Base-by-base conservation (phyloP, 2,113 vertebrate species). In the Thunnus thynnus region DNA sequence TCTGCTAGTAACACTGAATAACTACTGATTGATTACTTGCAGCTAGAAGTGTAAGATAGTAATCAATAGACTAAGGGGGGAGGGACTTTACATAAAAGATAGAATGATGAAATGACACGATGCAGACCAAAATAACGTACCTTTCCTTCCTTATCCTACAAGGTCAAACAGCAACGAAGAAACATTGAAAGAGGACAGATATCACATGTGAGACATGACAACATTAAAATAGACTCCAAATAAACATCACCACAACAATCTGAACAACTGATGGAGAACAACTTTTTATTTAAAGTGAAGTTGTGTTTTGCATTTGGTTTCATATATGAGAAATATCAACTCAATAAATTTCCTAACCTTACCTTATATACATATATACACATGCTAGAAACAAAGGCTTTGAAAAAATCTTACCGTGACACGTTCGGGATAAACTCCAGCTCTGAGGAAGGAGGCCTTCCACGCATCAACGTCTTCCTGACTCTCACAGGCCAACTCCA, bases 401-500 rank as follows among this genome's bases (percentile, higher is more conserved):
- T 41, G 17, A 22, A 1, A 11, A 22, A 55, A 30, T 70, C 95
- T 88, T 91, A 99, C 98, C 93, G 93, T 94, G 78, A 97, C 96
- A 11, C 97, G 96, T 84, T 99, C 98, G 0, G 98, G 97, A 89
- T 99, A 99, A 80, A 99, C 98, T 46, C 98, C 98, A 13, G 98
- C 98, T 64, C 98, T 94, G 77, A 99, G 95, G 94, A 99, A 99
- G 18, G 98, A 99, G 22, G 98, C 98, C 80, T 99, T 99, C 98
- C 98, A 99, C 48, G 98, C 98, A 17, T 99, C 98, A 13, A 99
- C 92, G 27, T 99, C 98, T 83, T 99, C 98, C 94, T 99, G 98
- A n/a, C 95, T 97, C 95, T 99, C 98, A n/a, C 98, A 99, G 71
- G 98, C 98, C 94, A 99, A 87, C 91, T 99, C 98, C 94, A 99